phyloP scores from a whole-genome alignment of 2,797 vertebrate genomes.

The Orestias chungarensis region DNA sequence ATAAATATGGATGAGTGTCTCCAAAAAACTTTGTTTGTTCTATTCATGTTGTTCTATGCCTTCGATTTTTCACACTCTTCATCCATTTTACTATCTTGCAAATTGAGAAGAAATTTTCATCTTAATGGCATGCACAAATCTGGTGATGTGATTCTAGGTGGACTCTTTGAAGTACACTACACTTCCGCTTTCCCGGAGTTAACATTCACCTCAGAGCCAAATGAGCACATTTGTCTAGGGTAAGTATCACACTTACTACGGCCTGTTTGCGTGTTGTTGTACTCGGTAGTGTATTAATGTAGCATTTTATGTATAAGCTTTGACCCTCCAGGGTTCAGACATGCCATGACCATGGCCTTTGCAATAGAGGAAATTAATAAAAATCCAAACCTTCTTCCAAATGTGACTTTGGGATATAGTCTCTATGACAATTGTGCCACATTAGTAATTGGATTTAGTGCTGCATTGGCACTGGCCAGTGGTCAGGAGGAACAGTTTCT shows the following conservation, averaged over 20 bases:
- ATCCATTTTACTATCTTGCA: slow-evolving; percentile 26
- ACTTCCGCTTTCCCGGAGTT: slow-evolving; percentile 66
- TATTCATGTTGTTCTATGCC: slow-evolving; percentile 13
- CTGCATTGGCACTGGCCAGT: slow-evolving; percentile 60
- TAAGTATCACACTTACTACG: slow-evolving; percentile 26
- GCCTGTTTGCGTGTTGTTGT: background rate
- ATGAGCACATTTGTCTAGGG: slow-evolving; percentile 58
- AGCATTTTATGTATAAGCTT: slow-evolving; percentile 48
- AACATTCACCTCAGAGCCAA: slow-evolving; percentile 67
- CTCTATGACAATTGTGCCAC: slow-evolving; percentile 75
- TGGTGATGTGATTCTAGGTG: slow-evolving; percentile 75
- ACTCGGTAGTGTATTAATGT: background rate
- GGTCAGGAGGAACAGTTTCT: slow-evolving; percentile 43
- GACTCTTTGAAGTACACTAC: slow-evolving; percentile 73
- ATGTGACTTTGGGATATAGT: slow-evolving; percentile 74
- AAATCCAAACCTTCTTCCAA: slow-evolving; percentile 68
- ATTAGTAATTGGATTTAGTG: slow-evolving; percentile 68
- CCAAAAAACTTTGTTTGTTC: background rate
- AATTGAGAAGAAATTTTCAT: slow-evolving; percentile 36
- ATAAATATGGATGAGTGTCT: slow-evolving; percentile 32
- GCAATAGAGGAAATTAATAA: slow-evolving; percentile 76
- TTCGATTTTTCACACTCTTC: slow-evolving; percentile 4
- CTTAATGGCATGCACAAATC: slow-evolving; percentile 54
- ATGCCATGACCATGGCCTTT: slow-evolving; percentile 72
- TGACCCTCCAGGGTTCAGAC: slow-evolving; percentile 59